These are phyloP conservation scores for Gymnothorax javanicus DNA, from an alignment of 2,797 vertebrate species.

Conservation along the genomic window DNA sequence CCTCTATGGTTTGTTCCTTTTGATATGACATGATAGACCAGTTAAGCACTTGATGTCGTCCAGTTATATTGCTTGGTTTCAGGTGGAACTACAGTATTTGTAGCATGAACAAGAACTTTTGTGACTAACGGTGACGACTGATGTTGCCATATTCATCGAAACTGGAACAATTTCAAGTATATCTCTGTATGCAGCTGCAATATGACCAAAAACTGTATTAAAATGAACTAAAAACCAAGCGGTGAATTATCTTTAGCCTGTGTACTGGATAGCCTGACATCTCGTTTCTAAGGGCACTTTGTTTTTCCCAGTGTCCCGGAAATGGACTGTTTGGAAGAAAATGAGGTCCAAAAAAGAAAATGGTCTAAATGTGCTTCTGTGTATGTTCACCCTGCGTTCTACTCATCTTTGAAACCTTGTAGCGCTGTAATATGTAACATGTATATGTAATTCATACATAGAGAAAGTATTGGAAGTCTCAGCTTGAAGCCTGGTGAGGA, in stretches of 20 bases:
- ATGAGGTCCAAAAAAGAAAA: neutral
- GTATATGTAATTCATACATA: neutral
- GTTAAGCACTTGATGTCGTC: too few species aligned
- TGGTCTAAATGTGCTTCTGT: neutral
- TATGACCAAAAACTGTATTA: neutral
- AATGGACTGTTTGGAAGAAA: constrained; percentile 4
- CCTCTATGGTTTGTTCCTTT: too few species aligned
- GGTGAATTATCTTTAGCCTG: neutral
- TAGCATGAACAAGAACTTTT: too few species aligned
- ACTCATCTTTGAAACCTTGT: neutral
- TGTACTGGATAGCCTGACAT: neutral
- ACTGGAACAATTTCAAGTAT: neutral
- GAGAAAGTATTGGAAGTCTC: neutral
- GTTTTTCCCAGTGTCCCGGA: neutral
- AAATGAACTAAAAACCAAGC: neutral
- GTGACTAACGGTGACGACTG: too few species aligned
- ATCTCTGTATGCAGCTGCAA: neutral
- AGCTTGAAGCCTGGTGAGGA: constrained; percentile 14
- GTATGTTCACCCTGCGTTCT: neutral
- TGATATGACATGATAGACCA: too few species aligned
- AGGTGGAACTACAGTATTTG: too few species aligned
- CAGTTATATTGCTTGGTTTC: too few species aligned
- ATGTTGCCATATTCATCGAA: too few species aligned
- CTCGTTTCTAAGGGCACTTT: neutral
- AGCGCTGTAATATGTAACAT: neutral